Evolutionary conservation across 2,888 invertebrate species (phyloP), one percentile per base, ranked within the genome.

Genomic region (Colostygia pectinataria): DNA sequence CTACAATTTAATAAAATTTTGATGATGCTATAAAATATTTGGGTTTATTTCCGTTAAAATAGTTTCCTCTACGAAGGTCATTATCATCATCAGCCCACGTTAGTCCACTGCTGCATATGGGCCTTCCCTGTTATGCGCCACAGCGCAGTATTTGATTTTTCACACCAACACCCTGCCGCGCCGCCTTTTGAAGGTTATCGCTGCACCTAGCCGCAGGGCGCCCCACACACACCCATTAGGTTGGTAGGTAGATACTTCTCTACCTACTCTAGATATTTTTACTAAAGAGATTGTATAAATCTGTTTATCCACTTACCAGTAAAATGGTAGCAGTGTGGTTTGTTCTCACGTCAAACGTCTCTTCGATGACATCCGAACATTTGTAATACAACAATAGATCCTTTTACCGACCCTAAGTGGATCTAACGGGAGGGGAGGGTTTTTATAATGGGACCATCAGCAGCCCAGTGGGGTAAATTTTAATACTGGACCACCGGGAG

Each of bases 291-390:
- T n/a, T n/a, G n/a, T n/a, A n/a, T n/a, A n/a, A 31, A 41, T 54
- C 37, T 44, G 48, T 51, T 57, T 53, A 36, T 43, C 28, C 12
- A 43, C 45, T 27, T 32, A 37, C 42, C 40, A 2, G 10, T 23
- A 54, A 57, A 53, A 72, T 73, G 61, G 62, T 57, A 28, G 68
- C 76, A 74, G 71, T 65, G 70, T 79, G 85, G 77, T 78, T 76
- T 77, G 80, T 89, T 87, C 89, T 74, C 89, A 87, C 80, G 75
- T 87, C 88, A 84, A 66, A 79, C 71, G 89, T 88, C 88, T 53
- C 53, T 25, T 59, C 53, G 74, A 78, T 84, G 87, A 87, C 87
- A 85, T 76, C 72, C 52, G 72, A 84, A 80, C 88, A 89, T 90
- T 89, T 81, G 81, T 90, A 81, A 88, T 77, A 74, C 71, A 77